A percentile compares a stretch with the other conserved stretches of the same genome.
phyloP scores from a whole-genome alignment of 2,797 vertebrate species.

The Emys orbicularis region DNA sequence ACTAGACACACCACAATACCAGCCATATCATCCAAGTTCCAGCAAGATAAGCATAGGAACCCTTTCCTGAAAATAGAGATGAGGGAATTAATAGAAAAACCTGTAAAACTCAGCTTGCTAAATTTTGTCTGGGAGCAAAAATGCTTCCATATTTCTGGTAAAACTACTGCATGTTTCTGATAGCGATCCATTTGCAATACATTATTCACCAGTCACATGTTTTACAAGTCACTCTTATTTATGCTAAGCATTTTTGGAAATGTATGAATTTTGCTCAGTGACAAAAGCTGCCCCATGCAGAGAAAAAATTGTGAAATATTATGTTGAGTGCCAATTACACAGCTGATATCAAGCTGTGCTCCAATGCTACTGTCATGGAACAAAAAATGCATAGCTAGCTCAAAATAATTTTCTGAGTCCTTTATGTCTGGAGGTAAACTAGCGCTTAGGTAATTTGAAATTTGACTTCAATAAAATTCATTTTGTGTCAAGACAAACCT shows the following conservation, averaged over 20 bases:
- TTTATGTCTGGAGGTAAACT: slow-evolving; percentile 52
- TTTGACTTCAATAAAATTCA: slow-evolving; percentile 61
- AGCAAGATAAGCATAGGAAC: neutral
- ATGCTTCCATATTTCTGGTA: neutral
- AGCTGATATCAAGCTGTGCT: neutral
- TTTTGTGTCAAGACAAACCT: slow-evolving; percentile 50
- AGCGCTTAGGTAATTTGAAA: slow-evolving; percentile 62
- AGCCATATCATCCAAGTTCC: rapidly evolving
- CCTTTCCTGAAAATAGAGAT: neutral
- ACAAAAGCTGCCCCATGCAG: neutral
- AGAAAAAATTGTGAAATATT: neutral
- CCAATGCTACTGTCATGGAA: neutral
- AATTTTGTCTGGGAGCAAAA: neutral
- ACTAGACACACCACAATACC: neutral
- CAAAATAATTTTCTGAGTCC: slow-evolving; percentile 15
- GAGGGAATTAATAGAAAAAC: neutral
- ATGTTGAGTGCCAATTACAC: neutral
- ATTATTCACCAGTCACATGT: neutral
- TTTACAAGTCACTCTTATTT: neutral
- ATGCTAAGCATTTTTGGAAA: neutral
- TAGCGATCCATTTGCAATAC: neutral
- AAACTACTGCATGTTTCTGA: neutral
- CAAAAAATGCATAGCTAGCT: slow-evolving; percentile 15
- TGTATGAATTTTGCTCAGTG: neutral
- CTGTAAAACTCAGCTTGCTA: neutral